Percentiles rank a stretch among this genome's conserved stretches.
These are phyloP conservation scores for Pogonomyrmex californicus DNA, from an alignment of 1,140 invertebrate species.

Conservation along the genomic window DNA sequence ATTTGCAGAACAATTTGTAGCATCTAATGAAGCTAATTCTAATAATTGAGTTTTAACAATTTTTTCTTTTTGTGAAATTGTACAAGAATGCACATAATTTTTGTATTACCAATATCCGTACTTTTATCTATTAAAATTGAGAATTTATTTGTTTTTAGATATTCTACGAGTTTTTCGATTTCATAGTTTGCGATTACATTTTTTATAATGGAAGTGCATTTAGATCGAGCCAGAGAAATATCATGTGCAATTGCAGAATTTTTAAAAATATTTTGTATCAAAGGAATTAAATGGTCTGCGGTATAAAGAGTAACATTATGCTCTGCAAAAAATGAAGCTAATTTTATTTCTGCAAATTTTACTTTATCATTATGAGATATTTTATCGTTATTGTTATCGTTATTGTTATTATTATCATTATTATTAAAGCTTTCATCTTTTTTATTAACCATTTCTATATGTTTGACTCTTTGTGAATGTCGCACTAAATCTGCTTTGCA, in stretches of 20 bases:
- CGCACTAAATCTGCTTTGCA: background rate
- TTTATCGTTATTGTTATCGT: too few relatives aligned
- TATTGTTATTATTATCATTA: too few relatives aligned
- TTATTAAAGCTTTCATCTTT: too few relatives aligned
- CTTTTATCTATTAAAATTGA: background rate
- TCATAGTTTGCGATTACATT: background rate
- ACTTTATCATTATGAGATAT: background rate
- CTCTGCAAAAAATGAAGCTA: background rate
- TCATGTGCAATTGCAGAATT: background rate
- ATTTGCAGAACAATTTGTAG: too few relatives aligned
- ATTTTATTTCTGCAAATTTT: background rate
- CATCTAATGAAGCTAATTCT: too few relatives aligned
- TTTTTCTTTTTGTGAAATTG: too few relatives aligned
- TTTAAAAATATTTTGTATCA: background rate
- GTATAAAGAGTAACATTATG: background rate
- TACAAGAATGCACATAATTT: too few relatives aligned
- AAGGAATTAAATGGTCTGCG: background rate
- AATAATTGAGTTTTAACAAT: too few relatives aligned
- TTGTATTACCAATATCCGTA: too few relatives aligned
- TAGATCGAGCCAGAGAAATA: background rate
- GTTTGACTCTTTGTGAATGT: slow-evolving; percentile 2
- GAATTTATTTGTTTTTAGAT: background rate
- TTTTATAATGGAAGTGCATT: background rate
- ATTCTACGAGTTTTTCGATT: background rate
- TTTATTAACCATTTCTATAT: background rate